Evolutionary conservation across 2,797 vertebrate species (phyloP).

Genomic region (Oreortyx pictus): DNA sequence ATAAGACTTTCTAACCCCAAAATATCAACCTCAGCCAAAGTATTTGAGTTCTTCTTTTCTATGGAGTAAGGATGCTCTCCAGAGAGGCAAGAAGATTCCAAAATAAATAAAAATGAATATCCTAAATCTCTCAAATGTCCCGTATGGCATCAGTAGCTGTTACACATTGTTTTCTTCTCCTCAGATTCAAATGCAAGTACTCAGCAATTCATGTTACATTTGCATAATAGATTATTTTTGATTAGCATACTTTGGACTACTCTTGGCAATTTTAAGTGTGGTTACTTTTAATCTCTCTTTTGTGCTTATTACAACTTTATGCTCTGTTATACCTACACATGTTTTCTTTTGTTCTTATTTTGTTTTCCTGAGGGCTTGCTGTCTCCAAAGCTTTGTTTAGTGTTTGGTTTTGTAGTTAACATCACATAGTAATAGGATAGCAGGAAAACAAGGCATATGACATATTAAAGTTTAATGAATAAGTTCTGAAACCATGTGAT

Average conservation of each 20-base stretch:
- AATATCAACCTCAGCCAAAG: conserved; percentile 37
- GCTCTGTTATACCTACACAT: not conserved
- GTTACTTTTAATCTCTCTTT: conserved; percentile 42
- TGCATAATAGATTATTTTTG: conserved; percentile 57
- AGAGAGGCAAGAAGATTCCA: not conserved
- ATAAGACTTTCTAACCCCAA: not conserved
- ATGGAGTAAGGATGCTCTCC: not conserved
- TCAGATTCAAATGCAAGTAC: conserved; percentile 68
- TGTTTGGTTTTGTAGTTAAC: conserved; percentile 33
- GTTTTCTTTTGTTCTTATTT: not conserved
- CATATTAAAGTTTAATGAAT: conserved; percentile 41
- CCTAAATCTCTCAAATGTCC: conserved; percentile 51
- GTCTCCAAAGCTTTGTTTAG: conserved; percentile 11
- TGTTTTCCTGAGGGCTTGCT: not conserved
- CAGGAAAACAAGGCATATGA: conserved; percentile 15
- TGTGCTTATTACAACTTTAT: not conserved
- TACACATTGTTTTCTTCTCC: conserved; percentile 45
- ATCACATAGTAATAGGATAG: not conserved
- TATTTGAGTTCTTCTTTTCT: conserved; percentile 12
- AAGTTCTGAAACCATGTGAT: not conserved
- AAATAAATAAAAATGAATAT: conserved; percentile 55
- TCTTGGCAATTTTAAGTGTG: conserved; percentile 52
- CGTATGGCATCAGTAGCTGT: conserved; percentile 49
- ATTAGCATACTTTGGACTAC: conserved; percentile 68
- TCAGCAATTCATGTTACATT: conserved; percentile 69